Conservation (phyloP, 2,797 vertebrate species). For the Hippopotamyrus pictus region DNA sequence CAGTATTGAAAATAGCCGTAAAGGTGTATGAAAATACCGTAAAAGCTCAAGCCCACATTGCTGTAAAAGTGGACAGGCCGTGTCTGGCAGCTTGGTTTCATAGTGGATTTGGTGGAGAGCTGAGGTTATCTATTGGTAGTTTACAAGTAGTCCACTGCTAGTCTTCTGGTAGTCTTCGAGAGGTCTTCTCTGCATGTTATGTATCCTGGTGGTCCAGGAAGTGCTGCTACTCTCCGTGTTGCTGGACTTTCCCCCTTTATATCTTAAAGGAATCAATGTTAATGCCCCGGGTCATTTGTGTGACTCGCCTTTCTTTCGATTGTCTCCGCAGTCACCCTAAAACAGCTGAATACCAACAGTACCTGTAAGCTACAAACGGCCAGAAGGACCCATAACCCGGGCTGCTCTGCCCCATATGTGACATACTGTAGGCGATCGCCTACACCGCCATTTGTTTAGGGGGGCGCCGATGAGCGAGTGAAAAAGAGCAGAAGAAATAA, state of each 20-base stretch:
- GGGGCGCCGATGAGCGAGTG: not conserved
- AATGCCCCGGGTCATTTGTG: not conserved
- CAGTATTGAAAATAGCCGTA: constrained; percentile 45
- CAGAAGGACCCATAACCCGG: not conserved
- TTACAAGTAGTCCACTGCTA: not conserved
- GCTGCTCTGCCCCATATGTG: not conserved
- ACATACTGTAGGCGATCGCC: not conserved
- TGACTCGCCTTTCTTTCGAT: not conserved
- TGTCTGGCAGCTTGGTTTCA: not conserved
- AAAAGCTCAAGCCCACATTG: not conserved
- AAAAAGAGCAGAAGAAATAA: not conserved
- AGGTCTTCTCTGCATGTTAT: not conserved
- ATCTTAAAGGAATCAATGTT: not conserved
- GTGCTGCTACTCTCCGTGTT: not conserved
- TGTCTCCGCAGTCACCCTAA: not conserved
- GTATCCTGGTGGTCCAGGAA: not conserved
- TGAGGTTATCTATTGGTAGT: not conserved
- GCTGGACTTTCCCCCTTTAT: not conserved
- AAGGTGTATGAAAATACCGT: constrained; percentile 46
- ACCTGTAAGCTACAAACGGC: not conserved
- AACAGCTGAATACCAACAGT: not conserved
- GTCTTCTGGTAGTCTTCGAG: not conserved
- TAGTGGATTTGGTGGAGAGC: not conserved
- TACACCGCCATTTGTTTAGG: not conserved
- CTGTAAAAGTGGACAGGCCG: not conserved